Base-by-base conservation (phyloP, 2,113 vertebrate species). In the Octodon degus region DNA sequence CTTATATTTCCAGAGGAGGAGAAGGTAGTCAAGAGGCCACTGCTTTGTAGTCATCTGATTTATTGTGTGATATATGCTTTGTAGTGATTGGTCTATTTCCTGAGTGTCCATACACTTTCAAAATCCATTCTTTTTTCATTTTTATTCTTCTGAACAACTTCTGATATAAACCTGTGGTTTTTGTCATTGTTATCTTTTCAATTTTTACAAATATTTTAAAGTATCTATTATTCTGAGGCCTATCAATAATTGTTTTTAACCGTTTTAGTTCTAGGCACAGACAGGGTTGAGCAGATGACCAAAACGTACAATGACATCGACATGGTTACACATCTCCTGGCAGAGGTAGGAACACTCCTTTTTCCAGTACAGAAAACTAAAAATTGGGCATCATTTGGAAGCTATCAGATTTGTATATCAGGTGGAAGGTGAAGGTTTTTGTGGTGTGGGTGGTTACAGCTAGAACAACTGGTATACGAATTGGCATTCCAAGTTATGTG, bases 271-370 rank as follows among this genome's bases (percentile, higher is more conserved):
- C 99, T 99, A 98, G 98, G 99, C 82, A 97, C 98, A 50, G 99
- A 99, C 83, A 98, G 99, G 2, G 98, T 98, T 96, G 99, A 99
- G 65, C 99, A 99, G 98, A 99, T 99, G 99, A 99, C 99, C 97
- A 99, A 98, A 97, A 99, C 99, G 25, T 99, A 98, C 98, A 98
- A 99, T 99, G 99, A 99, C 96, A 98, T 99, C 22, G 99, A 99
- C 65, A 98, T 99, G 99, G 99, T 99, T 89, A 99, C 99, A 40
- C 99, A 99, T 96, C 98, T 99, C 67, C 96, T 99, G 97, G 99
- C 99, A 80, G 99, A 99, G 99, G 99, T 99, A 98, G 58, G 96
- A 91, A 67, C 70, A 2, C 34, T 81, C 84, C 55, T 83, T 97
- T 95, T 22, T 92, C 19, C 0, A 58, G 11, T 89, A 87, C 22